Conservation (phyloP, 2,113 vertebrate species). For the Clarias batrachus region DNA sequence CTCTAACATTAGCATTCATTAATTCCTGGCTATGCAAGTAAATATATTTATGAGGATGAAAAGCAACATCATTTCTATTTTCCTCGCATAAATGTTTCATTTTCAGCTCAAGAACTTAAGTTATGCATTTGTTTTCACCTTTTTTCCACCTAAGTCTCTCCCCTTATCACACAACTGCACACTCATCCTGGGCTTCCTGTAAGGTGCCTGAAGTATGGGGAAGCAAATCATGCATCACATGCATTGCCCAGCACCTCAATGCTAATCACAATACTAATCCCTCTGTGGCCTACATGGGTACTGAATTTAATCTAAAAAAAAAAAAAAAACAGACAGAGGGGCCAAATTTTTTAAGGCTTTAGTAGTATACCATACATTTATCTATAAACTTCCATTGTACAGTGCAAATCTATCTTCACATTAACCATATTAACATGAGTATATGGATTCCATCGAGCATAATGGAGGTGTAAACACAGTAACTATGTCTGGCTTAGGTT, state of each 20-base stretch:
- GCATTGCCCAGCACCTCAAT: conserved; percentile 6
- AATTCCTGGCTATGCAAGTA: not conserved
- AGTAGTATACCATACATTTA: not conserved
- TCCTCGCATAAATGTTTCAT: not conserved
- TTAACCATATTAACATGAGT: not conserved
- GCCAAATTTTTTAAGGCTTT: not conserved
- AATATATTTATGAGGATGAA: not conserved
- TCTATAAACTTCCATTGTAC: not conserved
- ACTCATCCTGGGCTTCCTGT: conserved; percentile 18
- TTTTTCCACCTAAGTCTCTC: conserved; percentile 1
- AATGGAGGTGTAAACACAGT: not conserved
- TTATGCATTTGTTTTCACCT: conserved; percentile 24
- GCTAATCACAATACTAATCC: conserved; percentile 30
- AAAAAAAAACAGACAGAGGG: not conserved
- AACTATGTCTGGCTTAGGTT: not conserved
- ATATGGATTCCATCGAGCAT: not conserved
- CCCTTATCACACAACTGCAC: conserved; percentile 37
- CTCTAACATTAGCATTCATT: not conserved
- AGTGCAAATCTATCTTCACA: not conserved
- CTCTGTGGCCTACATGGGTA: not conserved
- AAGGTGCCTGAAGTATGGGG: conserved; percentile 9
- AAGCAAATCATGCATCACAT: conserved; percentile 12
- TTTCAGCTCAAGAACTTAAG: conserved; percentile 11
- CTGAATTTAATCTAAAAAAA: not conserved
- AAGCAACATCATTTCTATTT: not conserved